phyloP scores from a whole-genome alignment of 2,113 vertebrate genomes.

The Spheniscus mendiculus region DNA sequence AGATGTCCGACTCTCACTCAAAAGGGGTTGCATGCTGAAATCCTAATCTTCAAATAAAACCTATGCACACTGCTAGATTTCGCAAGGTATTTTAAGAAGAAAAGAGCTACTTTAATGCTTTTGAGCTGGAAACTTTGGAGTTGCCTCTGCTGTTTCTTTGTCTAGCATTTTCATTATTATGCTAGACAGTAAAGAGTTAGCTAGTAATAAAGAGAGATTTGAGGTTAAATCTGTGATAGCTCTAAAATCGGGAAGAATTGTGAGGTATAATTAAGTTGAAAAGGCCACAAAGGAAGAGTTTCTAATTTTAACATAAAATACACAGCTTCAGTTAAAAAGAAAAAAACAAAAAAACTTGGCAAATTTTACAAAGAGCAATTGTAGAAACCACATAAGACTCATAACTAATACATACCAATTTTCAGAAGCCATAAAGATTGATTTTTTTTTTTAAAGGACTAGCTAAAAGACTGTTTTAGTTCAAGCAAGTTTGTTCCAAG shows the following conservation, averaged over 20 bases:
- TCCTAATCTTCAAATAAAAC: neutral
- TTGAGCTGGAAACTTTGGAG: neutral
- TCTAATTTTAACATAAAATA: conserved; percentile 63
- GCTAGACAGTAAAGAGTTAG: conserved; percentile 12
- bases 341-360: neutral
- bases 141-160: neutral
- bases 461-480: neutral
- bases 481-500: neutral
- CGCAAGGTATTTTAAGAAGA: neutral
- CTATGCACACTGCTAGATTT: neutral
- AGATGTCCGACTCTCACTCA: neutral
- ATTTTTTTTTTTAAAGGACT: neutral
- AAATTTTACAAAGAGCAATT: conserved; percentile 34
- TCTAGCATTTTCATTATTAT: conserved; percentile 10
- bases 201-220: conserved; percentile 2
- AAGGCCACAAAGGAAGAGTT: conserved; percentile 29
- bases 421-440: conserved; percentile 20
- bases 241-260: conserved; percentile 52
- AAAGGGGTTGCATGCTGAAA: neutral
- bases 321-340: neutral
- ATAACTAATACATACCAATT: neutral
- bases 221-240: conserved; percentile 41
- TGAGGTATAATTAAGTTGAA: conserved; percentile 68
- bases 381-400: conserved; percentile 19
- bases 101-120: neutral